Conservation (phyloP, 2,888 invertebrate genomes). For the Drosophila sordidapex region DNA sequence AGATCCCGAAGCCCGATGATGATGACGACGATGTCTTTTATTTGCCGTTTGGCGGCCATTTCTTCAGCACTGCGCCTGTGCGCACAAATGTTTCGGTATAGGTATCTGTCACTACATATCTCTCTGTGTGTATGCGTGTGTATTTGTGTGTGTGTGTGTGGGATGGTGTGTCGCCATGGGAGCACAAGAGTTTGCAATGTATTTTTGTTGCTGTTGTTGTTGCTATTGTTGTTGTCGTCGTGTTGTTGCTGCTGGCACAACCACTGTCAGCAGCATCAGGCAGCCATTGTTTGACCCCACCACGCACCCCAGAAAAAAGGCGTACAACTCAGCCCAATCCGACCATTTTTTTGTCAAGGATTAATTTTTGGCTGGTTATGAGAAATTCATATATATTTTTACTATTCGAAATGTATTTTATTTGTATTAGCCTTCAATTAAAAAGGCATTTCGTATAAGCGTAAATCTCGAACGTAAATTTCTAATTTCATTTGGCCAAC, state of each 20-base stretch:
- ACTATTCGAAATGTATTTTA: neutral
- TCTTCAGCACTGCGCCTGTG: constrained; percentile 77
- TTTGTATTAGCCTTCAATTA: neutral
- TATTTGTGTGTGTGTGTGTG: constrained; percentile 26
- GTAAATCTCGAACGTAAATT: neutral
- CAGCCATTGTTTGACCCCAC: constrained; percentile 75
- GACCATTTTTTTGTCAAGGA: neutral
- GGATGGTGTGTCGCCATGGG: constrained; percentile 64
- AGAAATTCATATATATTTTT: neutral
- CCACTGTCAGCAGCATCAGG: constrained; percentile 66
- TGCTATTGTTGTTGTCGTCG: constrained; percentile 31
- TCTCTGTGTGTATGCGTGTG: constrained; percentile 17
- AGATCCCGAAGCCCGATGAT: constrained; percentile 37
- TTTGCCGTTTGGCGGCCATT: constrained; percentile 69
- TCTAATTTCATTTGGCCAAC: neutral
- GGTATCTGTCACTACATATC: constrained; percentile 35
- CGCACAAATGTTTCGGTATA: constrained; percentile 55
- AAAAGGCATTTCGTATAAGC: neutral
- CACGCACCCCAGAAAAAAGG: constrained; percentile 43
- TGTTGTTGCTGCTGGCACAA: constrained; percentile 59
- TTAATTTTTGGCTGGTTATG: neutral
- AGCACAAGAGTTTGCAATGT: constrained; percentile 62
- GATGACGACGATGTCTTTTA: constrained; percentile 52
- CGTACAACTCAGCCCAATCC: constrained; percentile 37
- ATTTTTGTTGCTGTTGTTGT: constrained; percentile 36